Percentiles rank a stretch among this genome's conserved stretches.
Evolutionary conservation across 2,113 vertebrate species (phyloP).

Genomic region (Mustela nigripes): DNA sequence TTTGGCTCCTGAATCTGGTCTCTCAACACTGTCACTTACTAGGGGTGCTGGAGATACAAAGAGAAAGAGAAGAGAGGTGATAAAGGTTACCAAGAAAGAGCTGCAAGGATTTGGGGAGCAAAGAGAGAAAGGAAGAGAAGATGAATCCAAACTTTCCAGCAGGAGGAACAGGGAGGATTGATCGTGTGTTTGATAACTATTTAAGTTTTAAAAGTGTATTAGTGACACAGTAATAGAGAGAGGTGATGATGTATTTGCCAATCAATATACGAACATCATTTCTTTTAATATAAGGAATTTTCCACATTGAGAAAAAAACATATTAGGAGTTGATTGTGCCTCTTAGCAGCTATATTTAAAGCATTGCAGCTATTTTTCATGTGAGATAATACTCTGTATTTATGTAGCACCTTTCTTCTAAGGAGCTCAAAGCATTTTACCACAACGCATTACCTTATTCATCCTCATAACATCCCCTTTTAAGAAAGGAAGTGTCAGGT

Average conservation of each 20-base stretch:
- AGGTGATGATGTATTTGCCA: constrained; percentile 66
- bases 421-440: constrained; percentile 79
- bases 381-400: constrained; percentile 72
- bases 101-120: background rate
- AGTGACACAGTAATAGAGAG: constrained; percentile 66
- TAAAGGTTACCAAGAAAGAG: background rate
- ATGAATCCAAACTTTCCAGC: constrained; percentile 16
- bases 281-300: constrained; percentile 74
- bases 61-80: background rate
- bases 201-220: constrained; percentile 66
- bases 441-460: constrained; percentile 78
- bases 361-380: constrained; percentile 69
- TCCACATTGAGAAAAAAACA: constrained; percentile 70
- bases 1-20: background rate
- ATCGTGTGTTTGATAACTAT: constrained; percentile 49
- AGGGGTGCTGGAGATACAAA: background rate
- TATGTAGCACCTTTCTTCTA: constrained; percentile 75
- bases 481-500: constrained; percentile 79
- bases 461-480: constrained; percentile 79
- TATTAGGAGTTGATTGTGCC: constrained; percentile 61
- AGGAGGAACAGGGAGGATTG: constrained; percentile 34
- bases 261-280: constrained; percentile 73
- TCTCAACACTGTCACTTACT: background rate
- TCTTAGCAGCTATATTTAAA: constrained; percentile 67
- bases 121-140: constrained; percentile 44